phyloP scores from a whole-genome alignment of 2,113 vertebrate genomes.

The Tyto alba region DNA sequence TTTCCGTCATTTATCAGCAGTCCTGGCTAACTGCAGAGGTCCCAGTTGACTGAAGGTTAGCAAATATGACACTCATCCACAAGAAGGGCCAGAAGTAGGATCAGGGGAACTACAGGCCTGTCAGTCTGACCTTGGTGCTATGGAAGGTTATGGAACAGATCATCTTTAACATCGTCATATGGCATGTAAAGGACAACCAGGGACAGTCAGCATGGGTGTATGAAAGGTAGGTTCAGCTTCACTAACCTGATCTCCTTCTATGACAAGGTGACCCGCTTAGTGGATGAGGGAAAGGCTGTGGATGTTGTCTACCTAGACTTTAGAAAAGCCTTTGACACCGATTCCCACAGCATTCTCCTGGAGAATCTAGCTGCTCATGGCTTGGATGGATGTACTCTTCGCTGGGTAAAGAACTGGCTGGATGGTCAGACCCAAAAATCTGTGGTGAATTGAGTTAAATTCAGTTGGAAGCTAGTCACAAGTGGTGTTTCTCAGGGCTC shows the following conservation, averaged over 20 bases:
- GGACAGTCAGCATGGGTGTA: not conserved
- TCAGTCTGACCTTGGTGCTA: rapidly evolving
- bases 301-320: no score
- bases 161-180: no score
- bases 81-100: not conserved
- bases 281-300: not conserved
- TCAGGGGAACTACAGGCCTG: not conserved
- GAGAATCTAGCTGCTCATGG: not conserved
- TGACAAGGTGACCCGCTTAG: no score
- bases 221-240: not conserved
- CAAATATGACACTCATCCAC: rapidly evolving
- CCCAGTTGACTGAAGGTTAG: not conserved
- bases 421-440: no score
- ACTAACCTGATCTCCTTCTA: not conserved
- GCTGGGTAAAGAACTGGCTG: not conserved
- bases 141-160: not conserved
- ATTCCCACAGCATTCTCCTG: not conserved
- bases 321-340: no score
- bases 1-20: not conserved
- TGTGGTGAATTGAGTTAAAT: not conserved
- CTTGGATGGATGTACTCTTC: not conserved
- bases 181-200: no score
- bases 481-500: not conserved
- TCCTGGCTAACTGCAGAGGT: not conserved
- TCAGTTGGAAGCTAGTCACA: rapidly evolving